Evolutionary conservation across 2,113 vertebrate species (phyloP).

Genomic region (Entosphenus tridentatus): DNA sequence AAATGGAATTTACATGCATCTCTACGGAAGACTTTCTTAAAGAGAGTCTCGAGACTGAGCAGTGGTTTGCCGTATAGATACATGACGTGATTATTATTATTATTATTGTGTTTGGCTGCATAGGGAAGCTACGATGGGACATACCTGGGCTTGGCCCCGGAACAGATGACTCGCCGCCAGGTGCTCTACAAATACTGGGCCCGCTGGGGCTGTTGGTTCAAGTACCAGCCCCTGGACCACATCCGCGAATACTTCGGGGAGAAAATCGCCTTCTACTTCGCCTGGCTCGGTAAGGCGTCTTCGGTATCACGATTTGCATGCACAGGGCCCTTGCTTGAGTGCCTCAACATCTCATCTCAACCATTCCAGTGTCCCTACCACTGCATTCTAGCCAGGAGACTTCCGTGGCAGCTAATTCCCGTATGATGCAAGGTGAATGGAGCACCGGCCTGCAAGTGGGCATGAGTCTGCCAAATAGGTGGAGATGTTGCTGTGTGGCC

Average conservation of each 20-base stretch:
- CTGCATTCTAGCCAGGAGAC: too few relatives aligned
- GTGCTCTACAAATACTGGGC: slow-evolving; percentile 33
- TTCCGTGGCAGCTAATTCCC: too few relatives aligned
- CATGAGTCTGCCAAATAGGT: too few relatives aligned
- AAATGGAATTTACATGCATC: not conserved
- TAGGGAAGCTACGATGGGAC: slow-evolving; percentile 28
- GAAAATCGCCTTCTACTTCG: slow-evolving; percentile 32
- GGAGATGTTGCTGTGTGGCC: too few relatives aligned
- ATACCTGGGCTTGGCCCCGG: slow-evolving; percentile 15
- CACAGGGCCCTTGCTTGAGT: too few relatives aligned
- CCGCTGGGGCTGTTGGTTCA: slow-evolving; percentile 36
- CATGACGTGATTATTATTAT: not conserved
- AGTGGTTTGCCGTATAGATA: not conserved
- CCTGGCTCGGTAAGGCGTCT: slow-evolving; percentile 25
- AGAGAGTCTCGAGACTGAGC: not conserved
- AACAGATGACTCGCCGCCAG: slow-evolving; percentile 29
- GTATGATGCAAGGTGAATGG: too few relatives aligned
- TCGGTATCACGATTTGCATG: not conserved
- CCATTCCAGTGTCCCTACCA: too few relatives aligned
- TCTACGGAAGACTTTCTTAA: not conserved
- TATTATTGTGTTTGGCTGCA: not conserved
- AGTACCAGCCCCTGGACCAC: slow-evolving; percentile 35
- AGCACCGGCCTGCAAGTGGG: too few relatives aligned
- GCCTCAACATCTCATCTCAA: too few relatives aligned
- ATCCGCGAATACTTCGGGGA: slow-evolving; percentile 33